These are phyloP conservation scores for Pyrochroa serraticornis DNA, from an alignment of 2,888 invertebrate genomes.

Conservation along the genomic window DNA sequence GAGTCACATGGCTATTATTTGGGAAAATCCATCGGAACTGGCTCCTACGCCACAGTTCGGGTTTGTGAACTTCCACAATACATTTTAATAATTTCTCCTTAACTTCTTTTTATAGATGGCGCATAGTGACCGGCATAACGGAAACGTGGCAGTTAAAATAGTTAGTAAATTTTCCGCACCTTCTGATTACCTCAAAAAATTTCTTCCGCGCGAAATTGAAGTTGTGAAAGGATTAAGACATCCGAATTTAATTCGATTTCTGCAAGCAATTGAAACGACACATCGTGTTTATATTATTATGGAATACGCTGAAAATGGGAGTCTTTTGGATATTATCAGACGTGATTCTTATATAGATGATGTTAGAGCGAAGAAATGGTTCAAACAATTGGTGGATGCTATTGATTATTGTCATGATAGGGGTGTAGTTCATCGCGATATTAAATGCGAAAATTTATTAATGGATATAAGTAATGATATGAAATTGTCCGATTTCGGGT, in stretches of 20 bases:
- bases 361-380: conserved; percentile 70
- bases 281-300: conserved; percentile 84
- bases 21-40: conserved; percentile 79
- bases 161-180: conserved; percentile 83
- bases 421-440: conserved; percentile 82
- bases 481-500: conserved; percentile 84
- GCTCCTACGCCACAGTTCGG: conserved; percentile 83
- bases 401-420: conserved; percentile 80
- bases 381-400: conserved; percentile 74
- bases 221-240: conserved; percentile 82
- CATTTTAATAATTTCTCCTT: conserved; percentile 1
- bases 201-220: conserved; percentile 81
- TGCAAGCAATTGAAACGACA: conserved; percentile 85
- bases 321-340: conserved; percentile 76
- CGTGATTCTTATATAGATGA: conserved; percentile 76
- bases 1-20: conserved; percentile 78
- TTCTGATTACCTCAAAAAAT: conserved; percentile 79
- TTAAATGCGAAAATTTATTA: conserved; percentile 83
- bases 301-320: conserved; percentile 84
- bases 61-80: conserved; percentile 52
- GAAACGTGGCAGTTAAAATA: conserved; percentile 81
- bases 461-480: conserved; percentile 73
- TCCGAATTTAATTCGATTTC: conserved; percentile 78
- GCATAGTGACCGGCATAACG: conserved; percentile 73
- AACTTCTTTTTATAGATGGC: conserved; percentile 62